These are phyloP conservation scores for Euphonia xanthogaster DNA, from an alignment of 2,797 vertebrate species.

Conservation along the genomic window DNA sequence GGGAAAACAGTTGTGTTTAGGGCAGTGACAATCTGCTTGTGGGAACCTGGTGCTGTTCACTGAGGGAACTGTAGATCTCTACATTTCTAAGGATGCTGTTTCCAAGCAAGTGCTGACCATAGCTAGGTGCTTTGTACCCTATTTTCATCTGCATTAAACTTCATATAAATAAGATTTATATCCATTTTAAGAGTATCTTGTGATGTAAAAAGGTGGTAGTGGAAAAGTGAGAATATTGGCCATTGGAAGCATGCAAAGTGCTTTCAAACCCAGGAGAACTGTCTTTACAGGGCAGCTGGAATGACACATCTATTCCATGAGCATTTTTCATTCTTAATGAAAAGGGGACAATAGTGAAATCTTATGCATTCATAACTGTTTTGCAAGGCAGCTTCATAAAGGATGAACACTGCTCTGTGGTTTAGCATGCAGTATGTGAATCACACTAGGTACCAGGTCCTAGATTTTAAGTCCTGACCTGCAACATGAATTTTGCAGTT, in stretches of 20 bases:
- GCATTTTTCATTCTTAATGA: background rate
- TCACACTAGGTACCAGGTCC: accelerated
- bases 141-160: background rate
- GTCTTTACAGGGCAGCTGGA: background rate
- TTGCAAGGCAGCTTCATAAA: background rate
- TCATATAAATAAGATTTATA: background rate
- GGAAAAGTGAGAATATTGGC: background rate
- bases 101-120: background rate
- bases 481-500: background rate
- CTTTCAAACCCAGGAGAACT: background rate
- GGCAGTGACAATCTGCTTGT: background rate
- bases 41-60: background rate
- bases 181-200: background rate
- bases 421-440: background rate
- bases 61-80: background rate
- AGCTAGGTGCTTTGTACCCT: background rate
- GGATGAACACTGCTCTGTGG: background rate
- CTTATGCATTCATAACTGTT: accelerated
- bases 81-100: background rate
- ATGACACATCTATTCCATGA: background rate
- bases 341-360: background rate
- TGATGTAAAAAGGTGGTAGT: background rate
- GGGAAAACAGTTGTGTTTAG: accelerated
- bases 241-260: background rate
- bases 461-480: background rate